Base-by-base conservation (phyloP, 2,797 vertebrate species). In the Crenuchus spilurus region DNA sequence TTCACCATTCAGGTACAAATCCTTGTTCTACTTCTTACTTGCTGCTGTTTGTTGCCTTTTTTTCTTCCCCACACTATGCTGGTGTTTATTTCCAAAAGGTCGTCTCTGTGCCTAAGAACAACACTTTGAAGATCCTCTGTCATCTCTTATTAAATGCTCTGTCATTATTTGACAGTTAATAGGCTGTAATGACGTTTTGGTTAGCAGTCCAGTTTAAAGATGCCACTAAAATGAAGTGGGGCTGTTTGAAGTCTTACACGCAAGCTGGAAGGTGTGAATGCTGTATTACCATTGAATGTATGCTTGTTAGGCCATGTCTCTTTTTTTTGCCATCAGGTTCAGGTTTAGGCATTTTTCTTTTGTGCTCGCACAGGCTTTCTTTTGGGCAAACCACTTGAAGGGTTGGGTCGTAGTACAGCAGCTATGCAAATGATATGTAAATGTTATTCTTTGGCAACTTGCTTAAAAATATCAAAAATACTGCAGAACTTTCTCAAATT, bases 1-100 rank as follows among this genome's bases (percentile, higher is more conserved):
- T 99, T 99, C 82, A 93, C 79, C 88, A 98, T 99, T 96, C 97
- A 98, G 95, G 97, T 98, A 18, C 55, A 58, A 37, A n/a, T n/a
- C 35, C 9, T 35, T 37, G 35, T 37, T 16, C 3, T 5, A 13
- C 22, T 4, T 24, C 22, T 22, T 22, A 51, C 48, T 30, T 30
- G 2, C 18, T 54, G 24, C 20, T 20, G 5, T 22, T 49, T 49
- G 18, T 3, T 49, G 18, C 3, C 18, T 30, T 30, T 28, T 13
- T 51, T 24, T 26, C 4, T 44, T 39, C 11, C n/a, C n/a, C n/a
- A n/a, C n/a, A 35, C 11, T 48, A 13, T 52, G 49, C 13, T 52
- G 22, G 24, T 52, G 1, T 28, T 28, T 28, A 8, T 51, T 52
- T 28, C 11, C 24, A 52, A 51, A 51, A 22, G 48, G 48, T 10